These are phyloP conservation scores for Grammomys surdaster DNA, from an alignment of 2,113 vertebrate genomes.

Conservation along the genomic window DNA sequence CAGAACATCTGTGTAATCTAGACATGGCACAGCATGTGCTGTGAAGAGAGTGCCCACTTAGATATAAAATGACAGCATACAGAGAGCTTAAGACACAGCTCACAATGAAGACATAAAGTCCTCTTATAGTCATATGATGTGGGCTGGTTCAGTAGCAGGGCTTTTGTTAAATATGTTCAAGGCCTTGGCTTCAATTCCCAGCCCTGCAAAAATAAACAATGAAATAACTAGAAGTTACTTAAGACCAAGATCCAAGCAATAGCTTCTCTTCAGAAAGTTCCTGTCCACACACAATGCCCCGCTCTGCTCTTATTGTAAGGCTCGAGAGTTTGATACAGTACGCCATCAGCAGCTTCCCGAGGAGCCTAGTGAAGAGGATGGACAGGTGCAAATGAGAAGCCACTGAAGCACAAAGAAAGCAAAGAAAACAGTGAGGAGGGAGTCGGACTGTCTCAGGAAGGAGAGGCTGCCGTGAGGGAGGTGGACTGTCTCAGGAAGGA, in stretches of 20 bases:
- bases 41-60: not conserved
- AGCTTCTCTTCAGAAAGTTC: not conserved
- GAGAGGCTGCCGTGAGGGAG: not conserved
- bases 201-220: not conserved
- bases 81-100: not conserved
- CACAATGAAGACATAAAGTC: not conserved
- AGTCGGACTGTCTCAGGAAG: not conserved
- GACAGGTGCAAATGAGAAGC: not conserved
- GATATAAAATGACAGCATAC: not conserved
- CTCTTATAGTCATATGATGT: not conserved
- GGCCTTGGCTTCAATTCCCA: not conserved
- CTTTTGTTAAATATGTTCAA: not conserved
- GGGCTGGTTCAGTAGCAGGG: not conserved
- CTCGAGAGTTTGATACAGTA: not conserved
- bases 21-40: not conserved
- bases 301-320: not conserved
- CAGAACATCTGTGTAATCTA: not conserved
- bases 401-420: not conserved
- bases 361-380: not conserved
- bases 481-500: not conserved
- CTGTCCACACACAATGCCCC: not conserved
- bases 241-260: not conserved
- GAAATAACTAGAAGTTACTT: constrained; percentile 5
- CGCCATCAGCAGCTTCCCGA: not conserved
- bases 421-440: not conserved